These are phyloP conservation scores for Moxostoma hubbsi DNA, from an alignment of 2,797 vertebrate genomes.

Conservation along the genomic window DNA sequence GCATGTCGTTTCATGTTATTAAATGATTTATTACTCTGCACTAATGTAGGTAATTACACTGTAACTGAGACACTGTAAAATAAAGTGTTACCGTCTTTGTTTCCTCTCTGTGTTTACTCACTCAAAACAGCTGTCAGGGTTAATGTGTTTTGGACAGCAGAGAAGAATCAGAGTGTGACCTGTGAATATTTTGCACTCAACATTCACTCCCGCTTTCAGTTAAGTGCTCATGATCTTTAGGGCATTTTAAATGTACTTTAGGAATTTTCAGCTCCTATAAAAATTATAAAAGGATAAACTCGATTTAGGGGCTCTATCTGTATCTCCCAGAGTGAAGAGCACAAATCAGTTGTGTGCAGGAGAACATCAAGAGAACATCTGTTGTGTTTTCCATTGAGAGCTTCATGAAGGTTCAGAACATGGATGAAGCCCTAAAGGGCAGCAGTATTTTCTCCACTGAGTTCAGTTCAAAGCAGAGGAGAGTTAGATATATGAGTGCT, in stretches of 20 bases:
- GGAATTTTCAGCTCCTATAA: background rate
- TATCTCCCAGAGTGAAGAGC: slow-evolving; percentile 31
- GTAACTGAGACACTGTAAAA: background rate
- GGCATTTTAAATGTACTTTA: slow-evolving; percentile 7
- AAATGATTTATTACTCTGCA: background rate
- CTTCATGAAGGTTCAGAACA: slow-evolving; percentile 72
- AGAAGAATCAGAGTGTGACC: slow-evolving; percentile 48
- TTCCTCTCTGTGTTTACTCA: slow-evolving; percentile 55
- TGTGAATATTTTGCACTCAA: slow-evolving; percentile 39
- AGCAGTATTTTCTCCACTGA: slow-evolving; percentile 70
- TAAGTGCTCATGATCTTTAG: slow-evolving; percentile 28
- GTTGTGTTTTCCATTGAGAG: slow-evolving; percentile 72
- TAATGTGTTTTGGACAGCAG: slow-evolving; percentile 51
- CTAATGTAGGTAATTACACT: slow-evolving; percentile 24
- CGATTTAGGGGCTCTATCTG: background rate
- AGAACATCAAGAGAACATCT: slow-evolving; percentile 69
- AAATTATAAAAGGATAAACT: no score
- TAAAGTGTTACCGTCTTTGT: slow-evolving; percentile 52
- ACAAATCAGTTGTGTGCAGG: slow-evolving; percentile 52
- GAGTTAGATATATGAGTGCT: slow-evolving; percentile 69
- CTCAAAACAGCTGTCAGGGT: slow-evolving; percentile 51
- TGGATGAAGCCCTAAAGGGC: slow-evolving; percentile 71
- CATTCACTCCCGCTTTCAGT: slow-evolving; percentile 42
- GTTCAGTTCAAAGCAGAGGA: slow-evolving; percentile 77
- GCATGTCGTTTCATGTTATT: no score